Evolutionary conservation across 2,888 invertebrate genomes (phyloP).

Genomic region (Conomelus anceps): DNA sequence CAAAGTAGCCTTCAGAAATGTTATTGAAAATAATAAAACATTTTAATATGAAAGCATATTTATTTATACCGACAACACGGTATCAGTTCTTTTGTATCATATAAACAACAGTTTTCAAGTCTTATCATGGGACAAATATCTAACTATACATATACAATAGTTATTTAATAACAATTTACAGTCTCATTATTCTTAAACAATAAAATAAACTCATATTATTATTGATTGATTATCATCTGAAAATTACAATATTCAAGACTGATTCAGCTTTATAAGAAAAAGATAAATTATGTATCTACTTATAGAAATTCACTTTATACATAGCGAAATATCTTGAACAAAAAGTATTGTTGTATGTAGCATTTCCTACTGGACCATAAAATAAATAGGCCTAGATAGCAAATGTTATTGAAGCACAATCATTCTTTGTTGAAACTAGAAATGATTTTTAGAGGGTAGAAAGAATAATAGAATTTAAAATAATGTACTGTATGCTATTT

Average conservation of each 20-base stretch:
- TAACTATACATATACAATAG: slow-evolving; percentile 1
- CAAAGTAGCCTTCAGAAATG: no score
- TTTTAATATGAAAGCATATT: slow-evolving; percentile 1
- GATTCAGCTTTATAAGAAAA: not conserved
- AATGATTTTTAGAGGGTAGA: no score
- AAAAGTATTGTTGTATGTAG: not conserved
- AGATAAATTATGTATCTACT: no score
- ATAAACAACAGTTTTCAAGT: slow-evolving; percentile 9
- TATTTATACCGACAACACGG: not conserved
- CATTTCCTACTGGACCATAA: no score
- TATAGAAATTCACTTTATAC: no score
- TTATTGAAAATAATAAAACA: not conserved
- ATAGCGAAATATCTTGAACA: not conserved
- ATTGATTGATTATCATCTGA: not conserved
- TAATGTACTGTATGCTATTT: no score
- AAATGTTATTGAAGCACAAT: no score
- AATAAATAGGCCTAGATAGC: no score
- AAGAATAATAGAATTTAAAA: no score
- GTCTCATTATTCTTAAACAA: slow-evolving; percentile 7
- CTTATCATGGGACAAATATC: slow-evolving; percentile 4
- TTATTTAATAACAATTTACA: slow-evolving; percentile 7
- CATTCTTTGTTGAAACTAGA: no score
- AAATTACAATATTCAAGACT: not conserved
- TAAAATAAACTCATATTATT: not conserved
- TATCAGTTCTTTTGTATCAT: slow-evolving; percentile 1